Percentiles rank a stretch among this genome's conserved stretches.
Evolutionary conservation across 1,140 invertebrate species (phyloP).

Genomic region (Drosophila carrolli): DNA sequence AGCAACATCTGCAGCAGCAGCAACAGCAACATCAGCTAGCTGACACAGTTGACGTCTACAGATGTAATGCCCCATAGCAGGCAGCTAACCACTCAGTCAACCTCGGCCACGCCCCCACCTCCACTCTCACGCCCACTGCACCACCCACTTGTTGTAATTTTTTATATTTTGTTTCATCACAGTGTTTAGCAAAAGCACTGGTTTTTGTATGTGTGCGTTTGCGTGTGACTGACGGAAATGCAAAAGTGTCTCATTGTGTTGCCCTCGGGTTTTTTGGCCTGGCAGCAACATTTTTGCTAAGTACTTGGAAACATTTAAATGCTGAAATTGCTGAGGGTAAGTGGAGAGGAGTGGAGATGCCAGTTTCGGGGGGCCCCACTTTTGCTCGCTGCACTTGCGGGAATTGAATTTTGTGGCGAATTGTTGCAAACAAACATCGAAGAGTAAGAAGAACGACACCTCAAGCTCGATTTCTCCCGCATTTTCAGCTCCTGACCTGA

Average conservation of each 20-base stretch:
- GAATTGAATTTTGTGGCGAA: slow-evolving; percentile 50
- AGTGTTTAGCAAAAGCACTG: slow-evolving; percentile 68
- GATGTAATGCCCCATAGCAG: slow-evolving; percentile 64
- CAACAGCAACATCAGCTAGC: slow-evolving; percentile 40
- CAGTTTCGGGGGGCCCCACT: background rate
- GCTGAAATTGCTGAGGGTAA: slow-evolving; percentile 50
- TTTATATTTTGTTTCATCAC: slow-evolving; percentile 56
- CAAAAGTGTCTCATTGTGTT: slow-evolving; percentile 75
- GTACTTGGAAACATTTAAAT: slow-evolving; percentile 78
- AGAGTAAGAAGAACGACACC: slow-evolving; percentile 15
- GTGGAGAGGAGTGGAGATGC: slow-evolving; percentile 6
- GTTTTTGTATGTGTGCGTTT: slow-evolving; percentile 31
- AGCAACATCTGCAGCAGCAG: slow-evolving; percentile 33
- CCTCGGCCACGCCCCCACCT: slow-evolving; percentile 37
- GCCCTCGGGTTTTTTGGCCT: slow-evolving; percentile 30
- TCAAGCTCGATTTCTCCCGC: slow-evolving; percentile 34
- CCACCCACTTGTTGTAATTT: slow-evolving; percentile 52
- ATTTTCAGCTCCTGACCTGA: slow-evolving; percentile 12
- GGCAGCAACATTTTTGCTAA: slow-evolving; percentile 71
- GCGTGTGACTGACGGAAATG: slow-evolving; percentile 63
- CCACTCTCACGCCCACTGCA: background rate
- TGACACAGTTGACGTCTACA: slow-evolving; percentile 79
- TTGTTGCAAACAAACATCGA: slow-evolving; percentile 33
- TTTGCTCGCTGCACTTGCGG: slow-evolving; percentile 24
- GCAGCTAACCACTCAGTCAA: slow-evolving; percentile 74